A percentile compares a stretch with the other conserved stretches of the same genome.
Evolutionary conservation across 2,888 invertebrate genomes (phyloP).

Genomic region (Drosophila rubida): DNA sequence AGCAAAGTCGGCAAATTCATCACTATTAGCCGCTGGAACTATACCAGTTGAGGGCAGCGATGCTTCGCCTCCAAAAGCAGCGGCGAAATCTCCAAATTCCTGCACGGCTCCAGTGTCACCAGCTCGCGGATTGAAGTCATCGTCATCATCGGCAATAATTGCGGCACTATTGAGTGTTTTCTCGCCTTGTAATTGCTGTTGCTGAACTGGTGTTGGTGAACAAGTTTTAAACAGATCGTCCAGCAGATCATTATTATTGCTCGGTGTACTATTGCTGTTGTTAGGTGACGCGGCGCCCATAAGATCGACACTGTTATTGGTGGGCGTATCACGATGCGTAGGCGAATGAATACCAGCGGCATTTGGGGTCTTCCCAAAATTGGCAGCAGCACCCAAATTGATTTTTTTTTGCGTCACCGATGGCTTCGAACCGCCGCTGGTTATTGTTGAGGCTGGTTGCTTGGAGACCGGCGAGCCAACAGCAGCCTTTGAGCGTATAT

Average conservation of each 20-base stretch:
- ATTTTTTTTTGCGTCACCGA: slow-evolving; percentile 86
- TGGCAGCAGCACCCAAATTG: slow-evolving; percentile 89
- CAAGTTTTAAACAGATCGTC: slow-evolving; percentile 87
- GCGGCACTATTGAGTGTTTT: slow-evolving; percentile 75
- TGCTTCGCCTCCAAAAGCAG: slow-evolving; percentile 87
- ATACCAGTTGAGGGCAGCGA: slow-evolving; percentile 66
- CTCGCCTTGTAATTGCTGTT: slow-evolving; percentile 52
- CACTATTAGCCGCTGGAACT: slow-evolving; percentile 80
- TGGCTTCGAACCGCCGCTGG: slow-evolving; percentile 40
- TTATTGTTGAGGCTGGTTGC: slow-evolving; percentile 46
- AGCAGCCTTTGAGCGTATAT: slow-evolving; percentile 75
- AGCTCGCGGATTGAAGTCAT: slow-evolving; percentile 85
- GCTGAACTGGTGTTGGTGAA: slow-evolving; percentile 65
- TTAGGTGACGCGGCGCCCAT: slow-evolving; percentile 72
- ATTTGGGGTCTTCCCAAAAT: slow-evolving; percentile 87
- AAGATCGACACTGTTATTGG: slow-evolving; percentile 67
- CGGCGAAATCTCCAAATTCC: slow-evolving; percentile 92
- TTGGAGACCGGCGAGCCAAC: slow-evolving; percentile 78
- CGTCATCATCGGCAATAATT: slow-evolving; percentile 87
- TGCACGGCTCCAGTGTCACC: slow-evolving; percentile 82
- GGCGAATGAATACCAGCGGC: slow-evolving; percentile 84
- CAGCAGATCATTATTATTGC: slow-evolving; percentile 85
- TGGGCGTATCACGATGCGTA: slow-evolving; percentile 85
- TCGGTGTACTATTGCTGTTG: slow-evolving; percentile 57
- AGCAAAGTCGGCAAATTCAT: slow-evolving; percentile 93